Base-by-base conservation (phyloP, 1,140 invertebrate species). In the Neodiprion pinetum region DNA sequence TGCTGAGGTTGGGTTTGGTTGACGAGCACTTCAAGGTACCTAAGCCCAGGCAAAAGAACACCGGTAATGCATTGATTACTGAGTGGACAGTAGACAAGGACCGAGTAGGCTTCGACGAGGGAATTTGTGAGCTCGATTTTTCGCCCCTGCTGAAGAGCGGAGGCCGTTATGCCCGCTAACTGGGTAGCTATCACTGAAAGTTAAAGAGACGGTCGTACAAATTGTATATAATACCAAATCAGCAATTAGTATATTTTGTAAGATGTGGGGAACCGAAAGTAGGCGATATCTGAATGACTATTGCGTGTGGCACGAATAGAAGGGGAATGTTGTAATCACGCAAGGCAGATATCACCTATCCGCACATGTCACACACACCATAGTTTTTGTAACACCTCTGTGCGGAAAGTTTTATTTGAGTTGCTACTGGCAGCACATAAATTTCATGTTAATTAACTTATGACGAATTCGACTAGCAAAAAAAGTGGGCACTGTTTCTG, bases 51-150 rank as follows among this genome's bases (percentile, higher is more conserved):
- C 50, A 91, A 70, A 28, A 88, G 74, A 7, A 90, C 81, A 68
- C 84, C 81, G 21, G 82, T 84, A 67, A 86, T 87, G 49, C 91
- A 90, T 67, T 87, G 85, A 79, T 89, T 88, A 49, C 89, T 90
- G 48, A 92, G 78, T 8, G 88, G 85, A 76, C 92, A 93, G 80
- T 93, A 93, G 40, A 93, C 90, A 50, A 93, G 83, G 69, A 92
- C 90, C 14, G 91, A 93, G 78, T 93, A 94, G 0, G 93, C 91
- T 77, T 94, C 93, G 53, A 94, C 89, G 23, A 94, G 81, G 68
- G 91, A 91, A 49, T 90, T 83, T 9, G 90, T 89, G 28, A 94
- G 85, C 76, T 93, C 92, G 40, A 88, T 81, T 79, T 90, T 91
- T 67, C 90, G 88, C 7, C 86, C 88, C 78, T 92, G 90, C 73